Conservation (phyloP, 1,140 invertebrate genomes). For the Lepidurus apus region DNA sequence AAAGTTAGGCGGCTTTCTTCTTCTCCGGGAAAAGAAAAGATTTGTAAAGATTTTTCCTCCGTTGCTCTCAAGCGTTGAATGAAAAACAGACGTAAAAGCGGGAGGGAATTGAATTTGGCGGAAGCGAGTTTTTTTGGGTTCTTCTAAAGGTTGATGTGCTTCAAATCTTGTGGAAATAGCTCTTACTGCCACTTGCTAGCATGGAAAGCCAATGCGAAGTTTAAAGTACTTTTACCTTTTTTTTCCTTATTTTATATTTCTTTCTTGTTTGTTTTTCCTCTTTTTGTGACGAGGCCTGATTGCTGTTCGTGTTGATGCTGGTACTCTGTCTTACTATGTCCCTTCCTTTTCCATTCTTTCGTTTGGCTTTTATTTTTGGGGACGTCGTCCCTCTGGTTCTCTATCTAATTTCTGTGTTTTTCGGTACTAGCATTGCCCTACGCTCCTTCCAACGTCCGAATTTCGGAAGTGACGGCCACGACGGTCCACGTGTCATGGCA, state of each 20-base stretch:
- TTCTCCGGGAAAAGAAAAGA: too few species aligned
- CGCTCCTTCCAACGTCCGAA: conserved; percentile 75
- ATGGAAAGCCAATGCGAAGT: conserved; percentile 49
- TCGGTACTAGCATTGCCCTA: conserved; percentile 68
- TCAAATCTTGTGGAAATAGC: not conserved
- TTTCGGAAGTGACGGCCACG: conserved; percentile 86
- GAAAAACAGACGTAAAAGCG: not conserved
- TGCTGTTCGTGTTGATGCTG: conserved; percentile 43
- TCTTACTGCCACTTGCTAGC: not conserved
- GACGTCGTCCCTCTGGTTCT: conserved; percentile 44
- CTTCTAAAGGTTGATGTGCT: not conserved
- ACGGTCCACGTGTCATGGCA: conserved; percentile 84
- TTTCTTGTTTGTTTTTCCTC: not conserved
- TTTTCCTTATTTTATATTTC: not conserved
- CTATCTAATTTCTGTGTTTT: not conserved
- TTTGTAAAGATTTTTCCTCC: too few species aligned
- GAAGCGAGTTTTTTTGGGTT: not conserved
- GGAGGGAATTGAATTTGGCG: conserved; percentile 17
- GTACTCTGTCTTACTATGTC: conserved; percentile 51
- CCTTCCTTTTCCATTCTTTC: too few species aligned
- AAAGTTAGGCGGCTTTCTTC: too few species aligned
- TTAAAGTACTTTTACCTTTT: conserved; percentile 44
- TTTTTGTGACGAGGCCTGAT: not conserved
- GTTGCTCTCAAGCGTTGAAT: not conserved
- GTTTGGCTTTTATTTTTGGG: conserved; percentile 31